These are phyloP conservation scores for Harpalus rufipes DNA, from an alignment of 2,888 invertebrate species.

Conservation along the genomic window DNA sequence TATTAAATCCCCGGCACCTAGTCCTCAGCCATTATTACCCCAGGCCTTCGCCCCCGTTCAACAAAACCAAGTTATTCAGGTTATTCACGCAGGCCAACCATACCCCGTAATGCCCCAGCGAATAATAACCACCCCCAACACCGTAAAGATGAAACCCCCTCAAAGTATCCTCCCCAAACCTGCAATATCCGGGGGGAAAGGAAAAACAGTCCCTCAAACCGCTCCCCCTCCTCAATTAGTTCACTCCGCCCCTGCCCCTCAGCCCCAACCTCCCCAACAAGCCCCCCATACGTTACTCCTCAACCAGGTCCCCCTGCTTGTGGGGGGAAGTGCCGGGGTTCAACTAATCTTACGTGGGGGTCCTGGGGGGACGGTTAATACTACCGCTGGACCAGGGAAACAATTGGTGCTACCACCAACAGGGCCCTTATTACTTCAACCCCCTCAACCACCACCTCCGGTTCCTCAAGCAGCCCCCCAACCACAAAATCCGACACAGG, in stretches of 20 bases:
- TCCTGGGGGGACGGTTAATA: slow-evolving; percentile 72
- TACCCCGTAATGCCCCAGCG: slow-evolving; percentile 57
- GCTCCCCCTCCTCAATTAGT: too few species aligned
- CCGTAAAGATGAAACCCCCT: slow-evolving; percentile 75
- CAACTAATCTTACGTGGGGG: slow-evolving; percentile 81
- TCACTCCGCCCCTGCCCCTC: too few species aligned
- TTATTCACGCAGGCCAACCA: slow-evolving; percentile 64
- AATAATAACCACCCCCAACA: slow-evolving; percentile 50
- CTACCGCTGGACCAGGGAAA: slow-evolving; percentile 69
- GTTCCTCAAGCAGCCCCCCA: slow-evolving; percentile 64
- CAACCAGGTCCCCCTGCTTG: slow-evolving; percentile 5
- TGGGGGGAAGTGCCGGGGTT: slow-evolving; percentile 74
- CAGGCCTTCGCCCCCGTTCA: slow-evolving; percentile 67
- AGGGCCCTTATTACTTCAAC: slow-evolving; percentile 70
- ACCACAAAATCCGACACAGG: not conserved
- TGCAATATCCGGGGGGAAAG: not conserved
- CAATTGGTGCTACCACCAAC: slow-evolving; percentile 85
- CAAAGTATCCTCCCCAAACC: slow-evolving; percentile 77
- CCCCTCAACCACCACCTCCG: slow-evolving; percentile 73
- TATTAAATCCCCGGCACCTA: slow-evolving; percentile 70
- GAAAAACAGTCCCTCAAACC: not conserved
- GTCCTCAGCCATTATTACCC: slow-evolving; percentile 75
- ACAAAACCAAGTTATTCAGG: too few species aligned
- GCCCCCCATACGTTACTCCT: slow-evolving; percentile 69
- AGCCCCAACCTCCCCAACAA: too few species aligned